Percentiles rank a stretch among this genome's conserved stretches.
Evolutionary conservation across 2,888 invertebrate genomes (phyloP).

Genomic region (Piscicola geometra): DNA sequence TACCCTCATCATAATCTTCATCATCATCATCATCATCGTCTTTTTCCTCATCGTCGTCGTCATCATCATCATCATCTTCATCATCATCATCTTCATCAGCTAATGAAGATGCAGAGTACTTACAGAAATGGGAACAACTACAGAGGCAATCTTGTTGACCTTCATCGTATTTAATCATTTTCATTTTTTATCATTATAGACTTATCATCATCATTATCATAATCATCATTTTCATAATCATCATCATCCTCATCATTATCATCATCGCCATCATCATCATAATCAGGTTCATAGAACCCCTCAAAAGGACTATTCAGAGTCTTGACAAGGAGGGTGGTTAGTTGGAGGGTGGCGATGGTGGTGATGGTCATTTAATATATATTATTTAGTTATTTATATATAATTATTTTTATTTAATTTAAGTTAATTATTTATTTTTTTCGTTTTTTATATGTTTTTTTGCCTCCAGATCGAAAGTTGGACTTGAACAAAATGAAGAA

Average conservation of each 20-base stretch:
- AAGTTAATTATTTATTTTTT: neutral
- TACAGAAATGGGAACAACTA: constrained; percentile 86
- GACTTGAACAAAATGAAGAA: constrained; percentile 86
- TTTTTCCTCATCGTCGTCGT: too few species aligned
- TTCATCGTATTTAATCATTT: too few species aligned
- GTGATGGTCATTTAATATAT: neutral
- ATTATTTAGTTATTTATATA: neutral
- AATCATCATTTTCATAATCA: too few species aligned
- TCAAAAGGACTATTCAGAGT: constrained; percentile 77
- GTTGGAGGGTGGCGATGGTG: neutral
- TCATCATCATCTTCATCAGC: constrained; percentile 3
- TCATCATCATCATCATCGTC: too few species aligned
- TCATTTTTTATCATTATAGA: too few species aligned
- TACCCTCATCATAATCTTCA: too few species aligned
- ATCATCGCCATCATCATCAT: too few species aligned
- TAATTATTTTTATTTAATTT: neutral
- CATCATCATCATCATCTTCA: too few species aligned
- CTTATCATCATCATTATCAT: too few species aligned
- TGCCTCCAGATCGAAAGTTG: constrained; percentile 74
- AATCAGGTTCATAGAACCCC: constrained; percentile 71
- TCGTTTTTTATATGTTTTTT: neutral
- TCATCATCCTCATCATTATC: too few species aligned
- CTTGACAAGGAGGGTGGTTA: constrained; percentile 55
- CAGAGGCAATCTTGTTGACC: constrained; percentile 66
- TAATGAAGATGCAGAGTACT: constrained; percentile 78